Conservation (phyloP, 1,140 invertebrate species). For the Lerema accius region DNA sequence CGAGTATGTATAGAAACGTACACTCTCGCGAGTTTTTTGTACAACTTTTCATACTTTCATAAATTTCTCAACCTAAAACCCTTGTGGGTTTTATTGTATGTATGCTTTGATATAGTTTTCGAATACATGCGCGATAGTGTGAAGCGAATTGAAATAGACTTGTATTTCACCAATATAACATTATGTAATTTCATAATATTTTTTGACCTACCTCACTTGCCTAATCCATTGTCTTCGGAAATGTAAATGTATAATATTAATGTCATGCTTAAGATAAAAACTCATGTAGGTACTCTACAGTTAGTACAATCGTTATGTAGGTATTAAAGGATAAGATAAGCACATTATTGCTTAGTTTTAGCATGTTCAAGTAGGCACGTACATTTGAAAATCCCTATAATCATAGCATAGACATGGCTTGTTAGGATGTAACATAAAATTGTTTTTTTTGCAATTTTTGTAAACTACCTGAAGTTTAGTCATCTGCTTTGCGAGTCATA, state of each 20-base stretch:
- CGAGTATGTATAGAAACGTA: no score
- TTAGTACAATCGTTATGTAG: not conserved
- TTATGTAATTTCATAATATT: no score
- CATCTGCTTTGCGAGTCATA: conserved; percentile 11
- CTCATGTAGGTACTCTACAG: not conserved
- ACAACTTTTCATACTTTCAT: no score
- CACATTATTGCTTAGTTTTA: not conserved
- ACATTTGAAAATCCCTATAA: not conserved
- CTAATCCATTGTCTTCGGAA: not conserved
- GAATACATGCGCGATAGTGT: no score
- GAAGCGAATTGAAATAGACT: no score
- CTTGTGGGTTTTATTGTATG: no score
- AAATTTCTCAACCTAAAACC: no score
- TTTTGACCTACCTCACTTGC: not conserved
- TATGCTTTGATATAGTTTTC: no score
- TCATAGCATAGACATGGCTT: not conserved
- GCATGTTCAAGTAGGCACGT: not conserved
- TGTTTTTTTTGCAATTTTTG: conserved; percentile 5
- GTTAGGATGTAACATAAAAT: conserved; percentile 9
- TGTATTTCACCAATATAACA: no score
- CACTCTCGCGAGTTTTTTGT: no score
- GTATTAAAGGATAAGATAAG: conserved; percentile 3
- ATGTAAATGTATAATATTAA: conserved; percentile 5
- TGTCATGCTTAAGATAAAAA: not conserved
- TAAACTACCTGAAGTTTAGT: conserved; percentile 17